Percentiles rank a stretch among this genome's conserved stretches.
Evolutionary conservation across 1,140 invertebrate genomes (phyloP).

Genomic region (Euglossa dilemma): DNA sequence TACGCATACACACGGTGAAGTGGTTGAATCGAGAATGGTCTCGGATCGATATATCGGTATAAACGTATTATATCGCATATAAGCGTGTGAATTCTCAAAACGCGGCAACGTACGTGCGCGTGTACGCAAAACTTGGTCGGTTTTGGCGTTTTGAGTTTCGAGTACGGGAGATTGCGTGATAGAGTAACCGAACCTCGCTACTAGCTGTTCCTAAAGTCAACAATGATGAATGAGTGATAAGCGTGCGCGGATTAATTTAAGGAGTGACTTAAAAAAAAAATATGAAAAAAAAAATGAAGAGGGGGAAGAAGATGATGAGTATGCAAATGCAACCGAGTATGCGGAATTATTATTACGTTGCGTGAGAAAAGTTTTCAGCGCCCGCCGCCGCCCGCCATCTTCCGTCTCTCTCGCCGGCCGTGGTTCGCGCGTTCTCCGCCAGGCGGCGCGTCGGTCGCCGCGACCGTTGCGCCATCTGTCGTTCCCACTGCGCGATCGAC

Average conservation of each 20-base stretch:
- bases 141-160: conserved; percentile 78
- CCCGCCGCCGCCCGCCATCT: neutral
- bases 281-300: too few species aligned
- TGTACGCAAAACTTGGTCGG: conserved; percentile 72
- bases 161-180: conserved; percentile 81
- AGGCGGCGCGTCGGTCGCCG: neutral
- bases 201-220: conserved; percentile 82
- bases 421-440: neutral
- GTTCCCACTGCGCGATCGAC: neutral
- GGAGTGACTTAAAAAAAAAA: conserved; percentile 68
- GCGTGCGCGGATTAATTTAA: conserved; percentile 75
- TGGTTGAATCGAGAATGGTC: conserved; percentile 34
- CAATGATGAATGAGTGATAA: conserved; percentile 81
- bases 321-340: conserved; percentile 24
- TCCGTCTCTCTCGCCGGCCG: conserved; percentile 13
- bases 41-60: conserved; percentile 33
- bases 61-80: conserved; percentile 38
- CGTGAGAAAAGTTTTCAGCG: conserved; percentile 16
- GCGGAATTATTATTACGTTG: conserved; percentile 72
- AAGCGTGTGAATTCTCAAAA: conserved; percentile 61
- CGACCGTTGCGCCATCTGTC: neutral
- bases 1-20: conserved; percentile 11
- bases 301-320: too few species aligned
- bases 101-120: conserved; percentile 79
- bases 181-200: conserved; percentile 82